Base-by-base conservation (phyloP, 2,888 invertebrate species). In the Clistopyga incitator region DNA sequence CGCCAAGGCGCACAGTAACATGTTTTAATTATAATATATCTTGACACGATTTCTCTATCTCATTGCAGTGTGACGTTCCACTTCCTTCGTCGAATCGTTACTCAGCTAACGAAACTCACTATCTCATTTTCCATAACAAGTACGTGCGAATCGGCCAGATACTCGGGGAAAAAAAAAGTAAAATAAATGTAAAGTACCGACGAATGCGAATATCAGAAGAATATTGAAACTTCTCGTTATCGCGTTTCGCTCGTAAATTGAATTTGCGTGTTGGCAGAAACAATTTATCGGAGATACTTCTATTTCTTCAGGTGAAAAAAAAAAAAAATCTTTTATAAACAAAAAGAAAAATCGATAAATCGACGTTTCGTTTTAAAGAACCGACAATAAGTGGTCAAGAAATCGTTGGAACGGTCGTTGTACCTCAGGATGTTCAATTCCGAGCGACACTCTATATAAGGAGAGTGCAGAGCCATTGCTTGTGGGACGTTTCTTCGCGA, bases 11-110 rank as follows among this genome's bases (percentile, higher is more conserved):
- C 52, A 70, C 47, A 59, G 42, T 50, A 50, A 64, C 25, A 52
- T 34, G 25, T 68, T 71, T 75, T 34, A 64, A 82, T 76, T 76
- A 59, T 68, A 75, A 70, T 65, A 71, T 67, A 79, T 71, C 76
- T 70, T 47, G 72, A 79, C 54, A 65, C 59, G 25, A 61, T 59
- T 68, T 76, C 70, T 75, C 72, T 72, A 45, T 76, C 65, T 18
- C 29, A 38, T 23, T 8, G 20, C 15, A 11, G 13, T 34, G 50
- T 20, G 47, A 29, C 13, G 34, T 50, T 50, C 20, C 34, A 68
- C 42, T 76, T 56, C 45, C 15, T 54, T 34, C 11, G 45, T 65
- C 56, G 64, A 65, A 52, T 68, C 56, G 47, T 72, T 64, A 52
- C 38, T 47, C 29, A 42, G 47, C 29, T 77, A 67, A 67, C 59